A percentile compares a stretch with the other conserved stretches of the same genome.
phyloP scores from a whole-genome alignment of 2,113 vertebrate species.

The Theropithecus gelada region DNA sequence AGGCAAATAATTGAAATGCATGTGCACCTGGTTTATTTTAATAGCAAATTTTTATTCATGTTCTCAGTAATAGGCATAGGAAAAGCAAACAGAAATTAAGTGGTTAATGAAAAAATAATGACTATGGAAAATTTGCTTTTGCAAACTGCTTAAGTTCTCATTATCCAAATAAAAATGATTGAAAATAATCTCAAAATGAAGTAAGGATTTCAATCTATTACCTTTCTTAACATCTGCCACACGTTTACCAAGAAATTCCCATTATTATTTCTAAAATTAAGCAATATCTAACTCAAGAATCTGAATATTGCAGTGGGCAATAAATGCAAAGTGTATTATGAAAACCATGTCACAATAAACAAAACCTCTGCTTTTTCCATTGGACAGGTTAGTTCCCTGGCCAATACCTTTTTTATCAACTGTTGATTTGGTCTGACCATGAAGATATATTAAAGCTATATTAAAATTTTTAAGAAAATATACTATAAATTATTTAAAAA shows the following conservation, averaged over 20 bases:
- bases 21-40: slow-evolving; percentile 53
- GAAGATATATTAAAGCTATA: neutral
- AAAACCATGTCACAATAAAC: neutral
- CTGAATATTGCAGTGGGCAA: neutral
- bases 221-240: neutral
- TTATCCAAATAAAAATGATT: slow-evolving; percentile 44
- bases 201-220: neutral
- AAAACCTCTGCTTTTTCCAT: neutral
- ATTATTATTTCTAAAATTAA: slow-evolving; percentile 38
- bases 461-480: neutral
- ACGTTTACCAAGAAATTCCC: neutral
- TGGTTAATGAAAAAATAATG: slow-evolving; percentile 50
- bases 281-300: neutral
- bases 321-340: neutral
- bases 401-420: neutral
- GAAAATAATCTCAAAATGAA: neutral
- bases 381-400: neutral
- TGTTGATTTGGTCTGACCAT: neutral
- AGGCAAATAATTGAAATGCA: neutral
- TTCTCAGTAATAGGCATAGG: neutral
- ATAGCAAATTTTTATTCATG: slow-evolving; percentile 29
- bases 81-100: slow-evolving; percentile 47
- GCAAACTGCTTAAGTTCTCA: neutral
- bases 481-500: neutral
- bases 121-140: slow-evolving; percentile 7